Conservation (phyloP, 2,888 invertebrate species). For the Rotaria magnacalcarata region DNA sequence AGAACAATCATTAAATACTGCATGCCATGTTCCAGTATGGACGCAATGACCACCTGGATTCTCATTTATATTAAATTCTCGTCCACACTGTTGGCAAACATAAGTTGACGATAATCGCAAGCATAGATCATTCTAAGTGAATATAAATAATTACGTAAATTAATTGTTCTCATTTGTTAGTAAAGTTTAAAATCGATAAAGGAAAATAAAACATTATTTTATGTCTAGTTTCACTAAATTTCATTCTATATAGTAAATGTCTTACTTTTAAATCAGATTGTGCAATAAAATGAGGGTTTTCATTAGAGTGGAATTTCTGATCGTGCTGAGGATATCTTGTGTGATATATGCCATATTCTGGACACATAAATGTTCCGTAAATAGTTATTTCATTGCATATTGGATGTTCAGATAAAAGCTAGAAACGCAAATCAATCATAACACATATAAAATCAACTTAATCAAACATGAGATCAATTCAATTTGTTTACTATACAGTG, state of each 20-base stretch:
- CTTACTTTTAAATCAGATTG: background rate
- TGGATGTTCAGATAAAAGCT: background rate
- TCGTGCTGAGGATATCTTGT: slow-evolving; percentile 11
- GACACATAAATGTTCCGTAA: slow-evolving; percentile 33
- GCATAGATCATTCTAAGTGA: background rate
- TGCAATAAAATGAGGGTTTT: background rate
- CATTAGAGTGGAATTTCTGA: background rate
- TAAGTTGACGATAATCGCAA: background rate
- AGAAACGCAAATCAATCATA: background rate
- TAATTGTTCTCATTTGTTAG: too few relatives aligned
- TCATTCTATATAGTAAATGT: background rate
- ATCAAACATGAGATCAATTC: too few relatives aligned
- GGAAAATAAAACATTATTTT: too few relatives aligned
- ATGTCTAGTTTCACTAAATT: too few relatives aligned
- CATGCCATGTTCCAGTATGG: background rate
- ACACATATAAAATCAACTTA: too few relatives aligned
- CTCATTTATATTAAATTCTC: background rate
- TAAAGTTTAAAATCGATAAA: too few relatives aligned
- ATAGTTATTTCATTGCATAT: slow-evolving; percentile 20
- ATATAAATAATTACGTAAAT: too few relatives aligned
- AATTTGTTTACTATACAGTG: too few relatives aligned
- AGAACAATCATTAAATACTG: background rate
- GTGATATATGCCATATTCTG: slow-evolving; percentile 12
- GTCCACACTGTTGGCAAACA: background rate
- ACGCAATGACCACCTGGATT: background rate